These are phyloP conservation scores for Oreochromis mossambicus DNA, from an alignment of 2,797 vertebrate genomes.

Conservation along the genomic window DNA sequence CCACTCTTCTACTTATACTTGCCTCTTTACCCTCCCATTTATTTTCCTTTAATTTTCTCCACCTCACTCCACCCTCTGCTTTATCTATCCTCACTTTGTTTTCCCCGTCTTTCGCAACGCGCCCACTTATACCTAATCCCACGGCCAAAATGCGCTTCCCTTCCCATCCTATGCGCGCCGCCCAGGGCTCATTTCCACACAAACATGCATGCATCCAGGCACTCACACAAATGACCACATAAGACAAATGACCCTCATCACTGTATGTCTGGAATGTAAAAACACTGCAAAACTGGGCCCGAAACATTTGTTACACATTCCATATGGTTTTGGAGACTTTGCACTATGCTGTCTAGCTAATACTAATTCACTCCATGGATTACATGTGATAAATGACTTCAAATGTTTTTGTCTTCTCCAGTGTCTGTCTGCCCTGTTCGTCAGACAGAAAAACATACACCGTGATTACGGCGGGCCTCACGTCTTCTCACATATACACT, in stretches of 20 bases:
- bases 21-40: constrained; percentile 43
- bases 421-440: constrained; percentile 1
- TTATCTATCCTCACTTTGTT: constrained; percentile 59
- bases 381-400: constrained; percentile 26
- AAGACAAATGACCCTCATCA: constrained; percentile 68
- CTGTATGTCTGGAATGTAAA: constrained; percentile 61
- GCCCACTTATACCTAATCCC: constrained; percentile 42
- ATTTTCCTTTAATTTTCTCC: constrained; percentile 62
- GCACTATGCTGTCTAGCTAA: constrained; percentile 5
- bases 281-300: constrained; percentile 33
- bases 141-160: constrained; percentile 23
- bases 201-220: background rate
- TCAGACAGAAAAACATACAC: constrained; percentile 19
- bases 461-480: constrained; percentile 20
- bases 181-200: constrained; percentile 7
- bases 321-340: constrained; percentile 27
- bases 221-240: constrained; percentile 48
- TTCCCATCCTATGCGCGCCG: constrained; percentile 26
- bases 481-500: background rate
- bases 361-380: constrained; percentile 7
- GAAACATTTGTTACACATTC: constrained; percentile 48
- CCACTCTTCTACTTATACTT: constrained; percentile 22
- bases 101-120: constrained; percentile 38
- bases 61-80: constrained; percentile 50
- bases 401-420: constrained; percentile 6